Evolutionary conservation across 1,140 invertebrate genomes (phyloP), one percentile per base, ranked within the genome.

Genomic region (Plectus sambesii): DNA sequence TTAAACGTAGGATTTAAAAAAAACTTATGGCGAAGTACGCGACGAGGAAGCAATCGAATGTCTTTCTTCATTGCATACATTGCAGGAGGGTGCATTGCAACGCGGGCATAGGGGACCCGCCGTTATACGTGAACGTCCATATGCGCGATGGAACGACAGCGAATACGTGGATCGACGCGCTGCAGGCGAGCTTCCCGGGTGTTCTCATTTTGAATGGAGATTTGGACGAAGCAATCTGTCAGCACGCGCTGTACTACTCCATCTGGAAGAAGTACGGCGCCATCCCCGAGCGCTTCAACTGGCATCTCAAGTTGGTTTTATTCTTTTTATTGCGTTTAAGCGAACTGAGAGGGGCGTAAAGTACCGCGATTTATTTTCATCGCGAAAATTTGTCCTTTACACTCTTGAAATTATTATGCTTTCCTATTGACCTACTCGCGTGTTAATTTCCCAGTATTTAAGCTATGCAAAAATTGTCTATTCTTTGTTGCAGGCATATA

Each of bases 81-180:
- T n/a, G 15, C 53, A 5, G 78, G 30, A 61, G 79, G 36, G 50
- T 65, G 35, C 65, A 77, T 41, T 81, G 79, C 60, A 79, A 80
- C 55, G 61, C 70, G 42, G 79, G 78, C 2, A 61, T 64, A 47
- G 81, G 80, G 4, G 74, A 76, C 56, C 77, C 78, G 61, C 81
- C 81, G 15, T 63, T 82, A 4, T 82, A 80, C 72, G 77, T 81
- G 0, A 82, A 82, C 72, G 80, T 81, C 2, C 75, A 83, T 61
- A 80, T 82, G 78, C 70, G 73, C 35, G 79, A 74, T 63, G 81
- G 81, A 9, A 73, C 72, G 23, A 74, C 76, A 6, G 61, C 74
- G 9, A 81, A 79, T 37, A 75, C 77, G 22, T 82, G 80, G 80
- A 77, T 82, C 44, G 80, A 82, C 70, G 74, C 80, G 2, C 63